Evolutionary conservation across 2,888 invertebrate genomes (phyloP), one percentile per base, ranked within the genome.

Genomic region (Ptycholaimellus sp.): DNA sequence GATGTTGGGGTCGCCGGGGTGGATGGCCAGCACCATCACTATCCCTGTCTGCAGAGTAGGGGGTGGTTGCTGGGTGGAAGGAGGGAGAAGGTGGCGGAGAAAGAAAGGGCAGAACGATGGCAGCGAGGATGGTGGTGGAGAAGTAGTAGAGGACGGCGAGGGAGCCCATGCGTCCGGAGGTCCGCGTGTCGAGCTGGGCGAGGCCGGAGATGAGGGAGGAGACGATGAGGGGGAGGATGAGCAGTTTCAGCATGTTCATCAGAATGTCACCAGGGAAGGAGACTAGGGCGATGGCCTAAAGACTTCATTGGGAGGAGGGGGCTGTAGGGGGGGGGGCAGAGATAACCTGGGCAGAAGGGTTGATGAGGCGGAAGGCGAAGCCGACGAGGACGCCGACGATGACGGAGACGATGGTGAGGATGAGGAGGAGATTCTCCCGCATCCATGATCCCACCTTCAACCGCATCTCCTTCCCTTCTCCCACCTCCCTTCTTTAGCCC

Each of bases 261-360:
- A 72, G 64, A 1, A 72, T 60, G 46, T 72, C 71, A 47, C 72
- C 72, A 1, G 72, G 72, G 50, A 72, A 73, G 27, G 67, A 65
- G 42, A 72, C 62, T 29, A 71, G 57, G 19, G 11, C 44, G 45
- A 41, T 45, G 47, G 3, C 49, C 47, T 14, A 48, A 43, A 3
- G 49, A 45, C 18, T 51, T 41, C 14, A 44, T 31, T 17, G 42
- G 32, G 9, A 55, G 61, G 5, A 68, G 60, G 13, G 65, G 45
- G 47, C 70, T 68, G 13, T 72, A 72, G 5, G 70, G 46, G n/a
- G 63, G 44, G n/a, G 67, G 56, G 7, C 72, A 72, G n/a, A 67
- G 7, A 25, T 23, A 11, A 46, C 46, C 42, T 45, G 47, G 3
- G 49, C 47, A n/a, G 48, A 43, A 3, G 49, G 46, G 17, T 51